A percentile compares a stretch with the other conserved stretches of the same genome.
Conservation (phyloP, 2,888 invertebrate species). For the Ectemnius continuus region DNA sequence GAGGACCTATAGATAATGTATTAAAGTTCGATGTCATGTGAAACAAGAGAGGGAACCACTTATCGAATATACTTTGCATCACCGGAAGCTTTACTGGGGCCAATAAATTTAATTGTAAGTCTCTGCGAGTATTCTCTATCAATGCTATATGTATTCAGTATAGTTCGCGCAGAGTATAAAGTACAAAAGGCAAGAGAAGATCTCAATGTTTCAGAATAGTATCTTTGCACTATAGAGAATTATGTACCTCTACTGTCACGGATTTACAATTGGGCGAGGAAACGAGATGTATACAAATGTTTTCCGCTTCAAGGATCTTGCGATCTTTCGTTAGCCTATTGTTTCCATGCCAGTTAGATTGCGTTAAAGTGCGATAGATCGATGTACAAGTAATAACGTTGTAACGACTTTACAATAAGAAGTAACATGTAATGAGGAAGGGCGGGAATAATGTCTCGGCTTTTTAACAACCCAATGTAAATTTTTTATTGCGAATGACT, state of each 20-base stretch:
- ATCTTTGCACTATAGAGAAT: slow-evolving; percentile 34
- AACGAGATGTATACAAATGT: background rate
- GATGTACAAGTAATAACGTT: background rate
- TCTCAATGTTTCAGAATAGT: slow-evolving; percentile 64
- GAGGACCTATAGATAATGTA: too few relatives aligned
- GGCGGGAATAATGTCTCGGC: background rate
- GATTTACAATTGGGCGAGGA: background rate
- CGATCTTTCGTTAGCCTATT: too few relatives aligned
- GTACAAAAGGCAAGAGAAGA: slow-evolving; percentile 71
- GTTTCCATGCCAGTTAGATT: too few relatives aligned
- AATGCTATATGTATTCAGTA: slow-evolving; percentile 44
- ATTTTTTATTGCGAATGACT: background rate
- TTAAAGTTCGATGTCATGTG: too few relatives aligned
- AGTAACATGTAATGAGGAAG: background rate
- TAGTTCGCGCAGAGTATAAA: slow-evolving; percentile 67
- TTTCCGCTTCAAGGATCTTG: background rate
- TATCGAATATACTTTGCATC: background rate
- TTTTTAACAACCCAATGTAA: background rate
- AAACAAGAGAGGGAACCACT: too few relatives aligned
- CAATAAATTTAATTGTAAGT: slow-evolving; percentile 52
- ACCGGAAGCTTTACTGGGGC: slow-evolving; percentile 55
- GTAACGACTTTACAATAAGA: background rate
- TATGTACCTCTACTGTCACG: too few relatives aligned
- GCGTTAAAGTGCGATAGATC: background rate
- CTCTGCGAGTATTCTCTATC: slow-evolving; percentile 35